Evolutionary conservation across 2,888 invertebrate genomes (phyloP).

Genomic region (Drosophila silvestris): DNA sequence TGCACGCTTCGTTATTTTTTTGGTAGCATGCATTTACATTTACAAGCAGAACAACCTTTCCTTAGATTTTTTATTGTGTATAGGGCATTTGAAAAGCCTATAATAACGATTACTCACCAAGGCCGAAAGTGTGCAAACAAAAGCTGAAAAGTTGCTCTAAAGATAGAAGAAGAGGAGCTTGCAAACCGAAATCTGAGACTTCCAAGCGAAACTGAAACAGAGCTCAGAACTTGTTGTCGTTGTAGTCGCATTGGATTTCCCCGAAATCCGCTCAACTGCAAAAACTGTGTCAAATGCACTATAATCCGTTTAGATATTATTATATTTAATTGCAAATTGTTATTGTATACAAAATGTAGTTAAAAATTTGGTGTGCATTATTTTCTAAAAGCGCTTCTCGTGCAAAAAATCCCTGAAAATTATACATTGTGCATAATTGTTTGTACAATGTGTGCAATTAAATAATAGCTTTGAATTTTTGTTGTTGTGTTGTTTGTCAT

Average conservation of each 20-base stretch:
- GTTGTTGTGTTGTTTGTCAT: constrained; percentile 32
- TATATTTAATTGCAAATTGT: constrained; percentile 46
- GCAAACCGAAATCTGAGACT: constrained; percentile 38
- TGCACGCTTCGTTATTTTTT: no score
- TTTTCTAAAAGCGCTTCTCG: constrained; percentile 10
- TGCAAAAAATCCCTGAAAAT: constrained; percentile 55
- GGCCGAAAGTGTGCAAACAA: constrained; percentile 36
- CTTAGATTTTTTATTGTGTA: not conserved
- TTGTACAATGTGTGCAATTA: constrained; percentile 59
- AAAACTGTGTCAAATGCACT: constrained; percentile 62
- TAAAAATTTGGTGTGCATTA: constrained; percentile 10
- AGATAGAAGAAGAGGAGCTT: constrained; percentile 10
- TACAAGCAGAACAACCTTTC: not conserved
- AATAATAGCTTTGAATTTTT: constrained; percentile 1
- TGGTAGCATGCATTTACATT: no score
- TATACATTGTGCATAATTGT: constrained; percentile 54
- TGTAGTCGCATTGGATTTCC: constrained; percentile 20
- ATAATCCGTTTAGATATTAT: constrained; percentile 40
- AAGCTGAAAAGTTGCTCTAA: constrained; percentile 43
- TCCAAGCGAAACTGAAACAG: constrained; percentile 40
- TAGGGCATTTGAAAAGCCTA: constrained; percentile 22
- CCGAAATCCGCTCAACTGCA: constrained; percentile 60
- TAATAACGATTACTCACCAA: constrained; percentile 66
- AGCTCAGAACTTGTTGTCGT: constrained; percentile 15
- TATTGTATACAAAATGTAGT: constrained; percentile 15